Evolutionary conservation across 2,113 vertebrate species (phyloP), one percentile per base, ranked within the genome.

Genomic region (Thinocorus orbignyianus): DNA sequence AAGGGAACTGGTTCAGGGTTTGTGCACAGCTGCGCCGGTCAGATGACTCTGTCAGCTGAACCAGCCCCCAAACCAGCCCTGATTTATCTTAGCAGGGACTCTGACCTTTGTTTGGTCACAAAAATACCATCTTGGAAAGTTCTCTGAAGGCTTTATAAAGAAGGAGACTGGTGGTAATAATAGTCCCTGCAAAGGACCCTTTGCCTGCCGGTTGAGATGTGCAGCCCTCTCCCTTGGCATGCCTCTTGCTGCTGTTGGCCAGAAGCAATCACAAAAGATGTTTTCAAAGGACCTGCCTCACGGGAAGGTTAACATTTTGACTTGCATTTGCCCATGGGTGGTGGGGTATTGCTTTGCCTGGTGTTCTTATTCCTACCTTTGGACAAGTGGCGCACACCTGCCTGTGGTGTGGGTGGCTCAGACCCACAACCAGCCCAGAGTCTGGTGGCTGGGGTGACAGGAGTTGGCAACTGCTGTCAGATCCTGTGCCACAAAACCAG

Each of bases 21-120:
- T 92, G 97, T 96, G 95, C 98, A 97, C 98, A 98, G 98, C 98
- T 98, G 98, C 95, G 6, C 84, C 31, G 92, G 87, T 98, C 98
- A 98, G 98, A 98, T 98, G 98, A 98, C 98, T 98, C 71, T 42
- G 80, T 94, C 96, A 95, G 96, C 97, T 97, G 97, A 98, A 97
- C 97, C 98, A 97, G 96, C 95, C 97, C 97, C 94, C 54, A 95
- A 95, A 97, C 76, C 57, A 86, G 87, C 51, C 78, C 95, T 97
- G 94, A 94, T 98, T 98, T 98, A 98, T 98, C 94, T 79, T 64
- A 79, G 82, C 58, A 89, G 86, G 81, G 92, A 90, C 94, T 97
- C 96, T 97, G 97, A 96, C 96, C 96, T 97, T 92, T 76, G 23
- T 81, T 91, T 60, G 71, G 90, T 97, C 90, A 93, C 96, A 96